Percentiles rank a stretch among this genome's conserved stretches.
These are phyloP conservation scores for Habroteleia sp. DNA, from an alignment of 2,888 invertebrate species.

Conservation along the genomic window DNA sequence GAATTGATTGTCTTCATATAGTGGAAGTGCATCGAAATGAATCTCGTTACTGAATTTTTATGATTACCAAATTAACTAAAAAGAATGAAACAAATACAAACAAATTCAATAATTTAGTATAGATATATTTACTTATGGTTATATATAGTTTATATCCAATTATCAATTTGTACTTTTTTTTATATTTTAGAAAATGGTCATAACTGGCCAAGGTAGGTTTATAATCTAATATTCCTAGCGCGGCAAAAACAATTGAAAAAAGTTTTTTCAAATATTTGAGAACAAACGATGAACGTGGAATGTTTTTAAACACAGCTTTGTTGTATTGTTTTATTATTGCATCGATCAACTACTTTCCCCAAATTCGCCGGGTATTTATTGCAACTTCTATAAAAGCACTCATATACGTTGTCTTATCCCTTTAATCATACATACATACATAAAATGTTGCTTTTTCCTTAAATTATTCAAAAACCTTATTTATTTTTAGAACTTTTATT, in stretches of 20 bases:
- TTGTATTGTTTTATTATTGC: slow-evolving; percentile 68
- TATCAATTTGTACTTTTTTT: too few species aligned
- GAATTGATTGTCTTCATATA: slow-evolving; percentile 55
- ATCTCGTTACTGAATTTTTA: slow-evolving; percentile 11
- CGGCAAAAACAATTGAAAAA: slow-evolving; percentile 23
- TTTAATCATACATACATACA: slow-evolving; percentile 68
- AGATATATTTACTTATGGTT: too few species aligned
- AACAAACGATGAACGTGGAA: slow-evolving; percentile 69
- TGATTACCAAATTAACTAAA: slow-evolving; percentile 5
- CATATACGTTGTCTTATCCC: slow-evolving; percentile 63
- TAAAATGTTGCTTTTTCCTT: slow-evolving; percentile 70
- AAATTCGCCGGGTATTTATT: slow-evolving; percentile 46
- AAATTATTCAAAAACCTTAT: slow-evolving; percentile 27
- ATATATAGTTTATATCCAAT: too few species aligned
- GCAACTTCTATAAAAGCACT: slow-evolving; percentile 66
- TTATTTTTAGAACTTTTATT: slow-evolving; percentile 18
- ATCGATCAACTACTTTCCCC: slow-evolving; percentile 57
- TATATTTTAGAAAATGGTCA: too few species aligned
- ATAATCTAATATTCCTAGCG: slow-evolving; percentile 42
- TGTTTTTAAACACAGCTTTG: slow-evolving; percentile 71
- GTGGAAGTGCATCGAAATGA: slow-evolving; percentile 42
- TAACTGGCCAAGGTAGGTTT: too few species aligned
- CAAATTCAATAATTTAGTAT: too few species aligned
- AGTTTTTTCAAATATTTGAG: slow-evolving; percentile 23
- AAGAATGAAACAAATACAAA: slow-evolving; percentile 7